Percentiles rank a stretch among this genome's conserved stretches.
Evolutionary conservation across 2,113 vertebrate genomes (phyloP).

Genomic region (Ctenomys sociabilis): DNA sequence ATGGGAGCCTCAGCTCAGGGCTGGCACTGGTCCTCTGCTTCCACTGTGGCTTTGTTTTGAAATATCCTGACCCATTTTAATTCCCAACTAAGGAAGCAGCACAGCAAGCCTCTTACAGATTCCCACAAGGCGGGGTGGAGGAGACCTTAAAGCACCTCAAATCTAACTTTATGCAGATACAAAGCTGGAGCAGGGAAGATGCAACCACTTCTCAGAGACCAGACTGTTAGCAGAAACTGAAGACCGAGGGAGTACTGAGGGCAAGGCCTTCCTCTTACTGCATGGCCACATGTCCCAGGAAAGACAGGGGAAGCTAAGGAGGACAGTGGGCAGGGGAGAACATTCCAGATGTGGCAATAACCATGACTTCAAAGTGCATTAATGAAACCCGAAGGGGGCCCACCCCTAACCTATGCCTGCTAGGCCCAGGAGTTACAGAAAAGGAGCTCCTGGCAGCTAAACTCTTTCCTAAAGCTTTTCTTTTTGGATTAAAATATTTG

Average conservation of each 20-base stretch:
- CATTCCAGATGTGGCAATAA: not conserved
- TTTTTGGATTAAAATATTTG: slow-evolving; percentile 73
- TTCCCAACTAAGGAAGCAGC: not conserved
- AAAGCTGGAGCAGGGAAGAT: not conserved
- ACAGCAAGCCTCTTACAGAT: not conserved
- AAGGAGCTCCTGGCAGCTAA: slow-evolving; percentile 40
- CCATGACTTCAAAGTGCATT: slow-evolving; percentile 56
- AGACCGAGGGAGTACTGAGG: not conserved
- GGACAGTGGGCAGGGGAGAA: not conserved
- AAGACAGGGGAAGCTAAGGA: not conserved
- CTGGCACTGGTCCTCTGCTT: not conserved
- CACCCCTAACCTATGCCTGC: not conserved
- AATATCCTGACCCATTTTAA: not conserved
- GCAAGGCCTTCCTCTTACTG: not conserved
- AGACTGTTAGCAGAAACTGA: not conserved
- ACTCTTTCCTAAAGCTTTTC: slow-evolving; percentile 67
- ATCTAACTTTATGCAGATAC: not conserved
- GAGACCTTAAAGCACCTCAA: not conserved
- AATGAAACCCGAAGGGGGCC: slow-evolving; percentile 42
- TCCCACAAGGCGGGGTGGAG: not conserved
- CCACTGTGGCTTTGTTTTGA: slow-evolving; percentile 7
- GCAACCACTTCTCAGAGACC: not conserved
- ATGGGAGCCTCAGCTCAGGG: not conserved
- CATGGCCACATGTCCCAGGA: not conserved
- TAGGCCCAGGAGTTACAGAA: not conserved